Conservation (phyloP, 1,140 invertebrate species). For the Drosophila chauvacae region DNA sequence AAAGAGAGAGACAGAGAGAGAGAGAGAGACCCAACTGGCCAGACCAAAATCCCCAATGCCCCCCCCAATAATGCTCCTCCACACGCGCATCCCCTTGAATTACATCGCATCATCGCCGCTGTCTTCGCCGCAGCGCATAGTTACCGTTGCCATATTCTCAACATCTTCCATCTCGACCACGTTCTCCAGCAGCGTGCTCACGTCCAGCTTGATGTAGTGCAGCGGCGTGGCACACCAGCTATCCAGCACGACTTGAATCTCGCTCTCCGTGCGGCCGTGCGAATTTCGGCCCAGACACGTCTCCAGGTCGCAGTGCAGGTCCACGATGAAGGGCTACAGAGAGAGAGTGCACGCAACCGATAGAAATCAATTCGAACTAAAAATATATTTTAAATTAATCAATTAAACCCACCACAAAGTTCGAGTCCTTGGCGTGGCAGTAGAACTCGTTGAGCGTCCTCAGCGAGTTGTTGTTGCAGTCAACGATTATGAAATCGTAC, state of each 20-base stretch:
- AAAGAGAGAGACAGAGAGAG: background rate
- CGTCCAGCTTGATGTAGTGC: conserved; percentile 89
- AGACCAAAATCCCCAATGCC: background rate
- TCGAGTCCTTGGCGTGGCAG: conserved; percentile 93
- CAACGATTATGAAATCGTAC: conserved; percentile 96
- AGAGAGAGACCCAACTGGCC: conserved; percentile 1
- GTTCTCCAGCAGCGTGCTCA: conserved; percentile 92
- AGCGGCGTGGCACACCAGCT: conserved; percentile 92
- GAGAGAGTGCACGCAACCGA: no score
- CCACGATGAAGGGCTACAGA: conserved; percentile 84
- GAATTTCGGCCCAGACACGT: conserved; percentile 93
- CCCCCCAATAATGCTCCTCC: conserved; percentile 1
- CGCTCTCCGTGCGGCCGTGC: conserved; percentile 91
- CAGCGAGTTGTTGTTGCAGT: conserved; percentile 93
- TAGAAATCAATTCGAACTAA: no score
- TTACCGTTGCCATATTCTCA: conserved; percentile 84
- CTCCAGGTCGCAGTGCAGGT: conserved; percentile 92
- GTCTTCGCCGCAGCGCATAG: conserved; percentile 52
- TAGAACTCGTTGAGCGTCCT: conserved; percentile 94
- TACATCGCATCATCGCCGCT: background rate
- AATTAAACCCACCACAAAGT: conserved; percentile 91
- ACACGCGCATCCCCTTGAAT: background rate
- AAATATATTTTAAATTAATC: background rate
- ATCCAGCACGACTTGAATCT: conserved; percentile 91
- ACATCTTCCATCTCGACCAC: conserved; percentile 88